phyloP scores from a whole-genome alignment of 2,797 vertebrate genomes.

The Lepus townsendii region DNA sequence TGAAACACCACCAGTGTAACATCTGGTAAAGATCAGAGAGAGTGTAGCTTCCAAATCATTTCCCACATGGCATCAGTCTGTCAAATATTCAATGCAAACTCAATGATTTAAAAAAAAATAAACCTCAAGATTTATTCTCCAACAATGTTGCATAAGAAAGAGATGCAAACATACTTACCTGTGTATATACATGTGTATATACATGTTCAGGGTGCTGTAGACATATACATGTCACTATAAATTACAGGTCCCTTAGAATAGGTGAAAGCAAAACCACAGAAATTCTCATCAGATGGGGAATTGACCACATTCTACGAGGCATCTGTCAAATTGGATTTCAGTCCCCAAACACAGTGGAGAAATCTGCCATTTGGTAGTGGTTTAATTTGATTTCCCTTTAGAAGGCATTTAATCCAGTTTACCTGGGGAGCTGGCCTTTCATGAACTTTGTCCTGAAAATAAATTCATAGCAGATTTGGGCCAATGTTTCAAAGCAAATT shows the following conservation, averaged over 20 bases:
- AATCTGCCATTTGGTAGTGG: conserved; percentile 78
- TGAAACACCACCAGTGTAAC: conserved; percentile 76
- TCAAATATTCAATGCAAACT: conserved; percentile 71
- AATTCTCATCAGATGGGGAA: conserved; percentile 75
- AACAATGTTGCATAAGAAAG: conserved; percentile 60
- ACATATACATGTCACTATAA: conserved; percentile 35
- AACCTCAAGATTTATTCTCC: conserved; percentile 23
- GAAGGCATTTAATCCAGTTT: conserved; percentile 77
- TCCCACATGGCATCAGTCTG: conserved; percentile 66
- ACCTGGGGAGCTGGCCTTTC: conserved; percentile 77
- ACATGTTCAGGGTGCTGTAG: conserved; percentile 17
- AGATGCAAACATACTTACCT: conserved; percentile 34
- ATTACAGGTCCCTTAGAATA: conserved; percentile 18
- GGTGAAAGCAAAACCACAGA: conserved; percentile 68
- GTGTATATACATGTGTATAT: conserved; percentile 38
- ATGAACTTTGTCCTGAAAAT: conserved; percentile 74
- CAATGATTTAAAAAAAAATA: conserved; percentile 63
- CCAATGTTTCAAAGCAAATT: conserved; percentile 68
- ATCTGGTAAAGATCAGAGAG: conserved; percentile 83
- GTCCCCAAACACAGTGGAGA: conserved; percentile 78
- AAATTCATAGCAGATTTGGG: conserved; percentile 69
- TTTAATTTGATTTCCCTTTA: conserved; percentile 81
- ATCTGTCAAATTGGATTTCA: conserved; percentile 69
- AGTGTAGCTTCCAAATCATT: conserved; percentile 74
- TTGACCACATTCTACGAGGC: conserved; percentile 57